Percentiles rank a stretch among this genome's conserved stretches.
Conservation (phyloP, 2,888 invertebrate species). For the Lasioglossum oenotherae region DNA sequence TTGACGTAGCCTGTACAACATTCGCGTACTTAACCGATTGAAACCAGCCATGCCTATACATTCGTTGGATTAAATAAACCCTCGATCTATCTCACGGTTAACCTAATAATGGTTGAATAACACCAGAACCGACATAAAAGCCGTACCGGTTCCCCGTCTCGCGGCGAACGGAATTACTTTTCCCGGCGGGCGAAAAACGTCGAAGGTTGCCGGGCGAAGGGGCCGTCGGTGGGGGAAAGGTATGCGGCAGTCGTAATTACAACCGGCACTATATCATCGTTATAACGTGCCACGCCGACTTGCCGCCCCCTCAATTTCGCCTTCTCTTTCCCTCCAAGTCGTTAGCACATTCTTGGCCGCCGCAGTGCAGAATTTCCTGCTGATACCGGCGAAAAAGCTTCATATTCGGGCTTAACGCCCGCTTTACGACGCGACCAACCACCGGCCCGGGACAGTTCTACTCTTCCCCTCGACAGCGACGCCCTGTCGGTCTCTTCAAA, state of each 20-base stretch:
- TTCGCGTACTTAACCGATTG: too few relatives aligned
- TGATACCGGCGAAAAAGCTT: conserved; percentile 73
- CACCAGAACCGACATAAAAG: not conserved
- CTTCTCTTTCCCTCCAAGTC: conserved; percentile 55
- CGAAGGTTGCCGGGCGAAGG: conserved; percentile 12
- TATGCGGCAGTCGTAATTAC: conserved; percentile 63
- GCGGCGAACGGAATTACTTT: not conserved
- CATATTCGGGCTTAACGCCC: conserved; percentile 70
- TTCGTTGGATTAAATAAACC: not conserved
- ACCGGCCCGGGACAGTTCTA: conserved; percentile 46
- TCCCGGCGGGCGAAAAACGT: not conserved
- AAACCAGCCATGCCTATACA: not conserved
- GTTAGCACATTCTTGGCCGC: conserved; percentile 72
- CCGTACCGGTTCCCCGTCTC: not conserved
- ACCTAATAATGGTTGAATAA: not conserved
- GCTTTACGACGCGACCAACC: conserved; percentile 63
- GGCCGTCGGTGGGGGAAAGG: not conserved
- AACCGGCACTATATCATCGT: conserved; percentile 64
- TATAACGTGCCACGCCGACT: conserved; percentile 45
- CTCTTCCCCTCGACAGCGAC: not conserved
- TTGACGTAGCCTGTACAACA: too few relatives aligned
- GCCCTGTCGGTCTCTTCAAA: conserved; percentile 41
- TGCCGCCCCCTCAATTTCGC: conserved; percentile 40
- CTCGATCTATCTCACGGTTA: not conserved
- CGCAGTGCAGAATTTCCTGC: conserved; percentile 71